A percentile compares a stretch with the other conserved stretches of the same genome.
These are phyloP conservation scores for Grus americana DNA, from an alignment of 2,113 vertebrate species.

Conservation along the genomic window DNA sequence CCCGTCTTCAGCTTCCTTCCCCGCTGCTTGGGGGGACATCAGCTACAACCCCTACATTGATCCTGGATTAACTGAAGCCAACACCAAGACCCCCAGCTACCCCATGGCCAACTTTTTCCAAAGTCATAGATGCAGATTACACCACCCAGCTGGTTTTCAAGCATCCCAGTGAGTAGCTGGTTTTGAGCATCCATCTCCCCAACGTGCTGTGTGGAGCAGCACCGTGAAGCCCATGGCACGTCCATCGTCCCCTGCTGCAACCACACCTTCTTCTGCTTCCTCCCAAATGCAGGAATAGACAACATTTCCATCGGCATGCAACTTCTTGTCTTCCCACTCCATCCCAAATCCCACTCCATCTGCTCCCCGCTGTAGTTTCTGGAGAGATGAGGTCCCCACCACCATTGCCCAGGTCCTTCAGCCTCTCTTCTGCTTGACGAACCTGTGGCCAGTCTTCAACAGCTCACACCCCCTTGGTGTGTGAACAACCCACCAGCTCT, in stretches of 20 bases:
- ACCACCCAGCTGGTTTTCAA: not conserved
- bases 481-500: not conserved
- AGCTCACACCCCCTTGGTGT: rapidly evolving
- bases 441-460: no score
- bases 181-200: not conserved
- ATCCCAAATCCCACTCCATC: not conserved
- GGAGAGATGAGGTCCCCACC: not conserved
- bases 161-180: not conserved
- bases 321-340: not conserved
- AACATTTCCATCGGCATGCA: not conserved
- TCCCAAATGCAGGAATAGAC: not conserved
- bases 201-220: not conserved
- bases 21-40: not conserved
- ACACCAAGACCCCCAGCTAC: not conserved
- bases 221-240: not conserved
- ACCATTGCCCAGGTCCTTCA: not conserved
- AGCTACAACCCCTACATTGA: rapidly evolving
- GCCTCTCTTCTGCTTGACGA: not conserved
- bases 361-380: not conserved
- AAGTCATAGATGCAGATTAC: no score
- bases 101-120: not conserved
- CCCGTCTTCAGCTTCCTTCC: not conserved
- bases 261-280: not conserved
- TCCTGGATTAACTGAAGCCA: not conserved
- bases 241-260: rapidly evolving